Base-by-base conservation (phyloP, 1,140 invertebrate genomes). In the Lasioglossum baleicum region DNA sequence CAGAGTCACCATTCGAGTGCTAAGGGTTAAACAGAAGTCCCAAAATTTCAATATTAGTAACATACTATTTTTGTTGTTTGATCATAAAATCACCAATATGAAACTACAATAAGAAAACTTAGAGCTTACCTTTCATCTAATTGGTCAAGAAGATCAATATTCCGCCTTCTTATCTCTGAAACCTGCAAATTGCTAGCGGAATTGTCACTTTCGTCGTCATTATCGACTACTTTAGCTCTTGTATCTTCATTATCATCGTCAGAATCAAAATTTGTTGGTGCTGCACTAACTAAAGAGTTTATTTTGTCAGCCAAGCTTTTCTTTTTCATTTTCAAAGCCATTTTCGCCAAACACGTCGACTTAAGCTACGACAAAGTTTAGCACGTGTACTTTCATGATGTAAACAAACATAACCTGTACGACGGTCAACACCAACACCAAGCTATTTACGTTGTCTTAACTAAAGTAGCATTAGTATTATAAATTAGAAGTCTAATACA, bases 101-200 rank as follows among this genome's bases (percentile, higher is more conserved):
- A 48, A 75, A 58, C 53, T 56, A 73, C 63, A 40, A 22, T 31
- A 51, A 61, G n/a, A 66, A 80, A 70, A 60, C 60, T 51, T 68
- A 20, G 66, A 26, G 26, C 61, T 83, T 85, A 92, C 91, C 92
- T 92, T 78, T 94, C 93, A 91, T 96, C 96, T 42, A 95, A 87
- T 82, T 96, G 95, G 78, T 95, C 95, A 22, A 97, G 87, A 66
- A 96, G 91, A 88, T 95, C 94, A 7, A 95, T 91, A 87, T 96
- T 96, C 84, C 93, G 90, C 84, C 94, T 96, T 2, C 95, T 92
- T 87, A 96, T 94, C 85, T 94, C 94, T 58, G 95, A 96, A 56
- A 93, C 92, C n/a, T 81, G 80, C 4, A 83, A 63, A 51, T 83
- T 71, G 11, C 90, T 88, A 40, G 93, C 61, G 8, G 75, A 82